phyloP scores from a whole-genome alignment of 2,113 vertebrate species.

The Setophaga petechia region DNA sequence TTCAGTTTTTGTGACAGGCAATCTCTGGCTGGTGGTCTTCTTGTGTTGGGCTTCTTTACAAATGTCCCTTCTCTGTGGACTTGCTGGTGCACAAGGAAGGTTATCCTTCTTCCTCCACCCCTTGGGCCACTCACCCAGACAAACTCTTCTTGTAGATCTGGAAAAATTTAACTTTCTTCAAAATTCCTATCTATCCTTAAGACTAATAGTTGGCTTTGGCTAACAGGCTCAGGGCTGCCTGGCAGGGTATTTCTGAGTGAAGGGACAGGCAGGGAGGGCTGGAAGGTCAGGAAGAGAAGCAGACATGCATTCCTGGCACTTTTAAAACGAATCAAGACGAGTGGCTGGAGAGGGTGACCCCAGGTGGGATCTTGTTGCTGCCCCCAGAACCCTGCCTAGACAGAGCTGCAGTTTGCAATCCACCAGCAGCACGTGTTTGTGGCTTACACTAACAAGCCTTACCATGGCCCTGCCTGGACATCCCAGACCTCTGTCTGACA shows the following conservation, averaged over 20 bases:
- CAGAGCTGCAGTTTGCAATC: not conserved
- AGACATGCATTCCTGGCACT: not conserved
- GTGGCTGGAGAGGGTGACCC: not conserved
- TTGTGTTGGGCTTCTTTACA: not conserved
- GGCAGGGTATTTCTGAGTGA: not conserved
- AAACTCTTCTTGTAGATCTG: not conserved
- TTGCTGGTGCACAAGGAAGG: not conserved
- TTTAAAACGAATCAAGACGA: not conserved
- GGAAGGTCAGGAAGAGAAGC: not conserved
- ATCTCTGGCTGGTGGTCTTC: not conserved
- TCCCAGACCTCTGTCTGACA: not conserved
- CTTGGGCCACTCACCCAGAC: not conserved
- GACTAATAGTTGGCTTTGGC: not conserved
- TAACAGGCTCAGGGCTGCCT: not conserved
- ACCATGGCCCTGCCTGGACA: not conserved
- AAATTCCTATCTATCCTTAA: not conserved
- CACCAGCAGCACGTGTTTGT: fast-evolving
- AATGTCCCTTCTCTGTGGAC: not conserved
- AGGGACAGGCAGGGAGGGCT: not conserved
- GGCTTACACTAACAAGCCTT: not conserved
- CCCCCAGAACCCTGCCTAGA: not conserved
- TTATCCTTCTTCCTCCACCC: not conserved
- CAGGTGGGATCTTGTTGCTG: not conserved
- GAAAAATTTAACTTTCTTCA: not conserved
- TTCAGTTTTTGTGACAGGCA: not conserved